phyloP scores from a whole-genome alignment of 2,797 vertebrate genomes.

The Lithobates pipiens region DNA sequence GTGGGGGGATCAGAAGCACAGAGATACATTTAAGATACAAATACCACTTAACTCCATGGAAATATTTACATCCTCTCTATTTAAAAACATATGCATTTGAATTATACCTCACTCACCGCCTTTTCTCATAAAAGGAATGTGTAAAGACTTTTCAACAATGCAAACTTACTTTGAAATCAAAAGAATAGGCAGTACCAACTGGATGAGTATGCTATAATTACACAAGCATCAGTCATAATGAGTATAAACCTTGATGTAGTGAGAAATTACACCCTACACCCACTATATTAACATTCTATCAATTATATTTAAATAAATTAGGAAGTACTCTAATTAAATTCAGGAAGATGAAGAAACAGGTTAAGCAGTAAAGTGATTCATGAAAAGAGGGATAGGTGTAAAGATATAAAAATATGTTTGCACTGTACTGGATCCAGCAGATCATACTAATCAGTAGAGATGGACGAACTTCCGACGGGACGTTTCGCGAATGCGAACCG shows the following conservation, averaged over 20 bases:
- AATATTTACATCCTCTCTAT: background rate
- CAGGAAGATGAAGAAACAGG: background rate
- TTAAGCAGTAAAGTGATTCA: background rate
- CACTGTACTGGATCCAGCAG: background rate
- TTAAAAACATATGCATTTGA: background rate
- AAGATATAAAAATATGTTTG: background rate
- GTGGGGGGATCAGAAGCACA: background rate
- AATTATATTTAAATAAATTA: background rate
- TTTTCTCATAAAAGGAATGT: background rate
- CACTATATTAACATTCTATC: background rate
- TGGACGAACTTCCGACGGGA: too few relatives aligned
- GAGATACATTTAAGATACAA: background rate
- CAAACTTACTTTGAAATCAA: background rate
- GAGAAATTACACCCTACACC: background rate
- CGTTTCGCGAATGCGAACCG: too few relatives aligned
- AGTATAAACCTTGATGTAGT: background rate
- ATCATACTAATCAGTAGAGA: background rate
- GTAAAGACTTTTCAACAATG: background rate
- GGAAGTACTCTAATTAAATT: background rate
- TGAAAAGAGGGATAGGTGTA: background rate
- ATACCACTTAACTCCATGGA: background rate
- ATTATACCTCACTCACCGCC: background rate
- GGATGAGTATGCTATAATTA: slow-evolving; percentile 1
- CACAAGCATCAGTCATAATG: background rate
- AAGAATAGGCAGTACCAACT: background rate